phyloP scores from a whole-genome alignment of 2,888 invertebrate species.

The Zootermopsis nevadensis region DNA sequence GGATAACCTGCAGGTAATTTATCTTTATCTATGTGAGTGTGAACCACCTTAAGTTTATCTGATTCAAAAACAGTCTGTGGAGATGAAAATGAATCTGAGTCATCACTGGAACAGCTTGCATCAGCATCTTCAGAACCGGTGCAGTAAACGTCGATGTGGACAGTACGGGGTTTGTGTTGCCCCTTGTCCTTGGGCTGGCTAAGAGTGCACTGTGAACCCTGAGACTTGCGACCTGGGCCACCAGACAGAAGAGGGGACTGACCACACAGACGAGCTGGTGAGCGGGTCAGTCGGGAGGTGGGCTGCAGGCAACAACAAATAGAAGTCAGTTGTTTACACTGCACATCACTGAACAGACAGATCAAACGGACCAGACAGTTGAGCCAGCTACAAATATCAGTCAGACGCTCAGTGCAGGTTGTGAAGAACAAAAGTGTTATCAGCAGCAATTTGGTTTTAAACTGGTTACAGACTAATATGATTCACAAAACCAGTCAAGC shows the following conservation, averaged over 20 bases:
- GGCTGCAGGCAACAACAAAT: constrained; percentile 8
- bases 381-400: too few species aligned
- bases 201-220: constrained; percentile 52
- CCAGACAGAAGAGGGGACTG: constrained; percentile 52
- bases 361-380: background rate
- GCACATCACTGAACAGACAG: background rate
- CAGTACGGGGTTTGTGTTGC: constrained; percentile 70
- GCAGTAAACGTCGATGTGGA: constrained; percentile 81
- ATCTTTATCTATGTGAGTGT: constrained; percentile 65
- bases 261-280: constrained; percentile 56
- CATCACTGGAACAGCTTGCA: constrained; percentile 58
- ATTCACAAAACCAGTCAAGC: too few species aligned
- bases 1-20: constrained; percentile 64
- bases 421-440: too few species aligned
- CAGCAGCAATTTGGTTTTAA: too few species aligned
- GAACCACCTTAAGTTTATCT: constrained; percentile 70
- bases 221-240: constrained; percentile 57
- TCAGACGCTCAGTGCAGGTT: too few species aligned
- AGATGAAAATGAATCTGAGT: constrained; percentile 62
- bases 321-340: constrained; percentile 1
- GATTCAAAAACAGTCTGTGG: constrained; percentile 75
- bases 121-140: constrained; percentile 70
- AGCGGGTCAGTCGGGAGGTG: constrained; percentile 55
- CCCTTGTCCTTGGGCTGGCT: constrained; percentile 39
- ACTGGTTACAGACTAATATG: too few species aligned